Evolutionary conservation across 2,113 vertebrate genomes (phyloP).

Genomic region (Pandion haliaetus): DNA sequence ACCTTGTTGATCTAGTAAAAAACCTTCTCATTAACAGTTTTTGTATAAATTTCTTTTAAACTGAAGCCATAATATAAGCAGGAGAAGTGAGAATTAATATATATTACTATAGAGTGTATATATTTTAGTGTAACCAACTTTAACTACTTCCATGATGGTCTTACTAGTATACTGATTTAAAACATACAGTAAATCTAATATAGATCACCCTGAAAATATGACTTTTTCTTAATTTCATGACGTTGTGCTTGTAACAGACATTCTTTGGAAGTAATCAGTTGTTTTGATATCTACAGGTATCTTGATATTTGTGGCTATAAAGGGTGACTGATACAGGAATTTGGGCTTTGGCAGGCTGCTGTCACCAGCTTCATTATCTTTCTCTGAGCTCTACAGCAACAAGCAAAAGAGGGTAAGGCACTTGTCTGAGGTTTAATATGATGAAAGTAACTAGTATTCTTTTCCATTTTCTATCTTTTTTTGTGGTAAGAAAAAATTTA

Average conservation of each 20-base stretch:
- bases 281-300: conserved; percentile 17
- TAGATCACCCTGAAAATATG: not conserved
- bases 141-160: not conserved
- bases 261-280: not conserved
- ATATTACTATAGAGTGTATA: not conserved
- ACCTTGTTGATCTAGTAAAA: not conserved
- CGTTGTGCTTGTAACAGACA: not conserved
- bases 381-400: conserved; percentile 68
- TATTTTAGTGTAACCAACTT: not conserved
- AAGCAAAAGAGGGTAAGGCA: conserved; percentile 56
- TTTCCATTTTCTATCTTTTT: not conserved
- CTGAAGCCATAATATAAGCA: not conserved
- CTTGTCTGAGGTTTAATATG: not conserved
- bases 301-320: conserved; percentile 69
- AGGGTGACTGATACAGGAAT: conserved; percentile 65
- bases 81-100: not conserved
- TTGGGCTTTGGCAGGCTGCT: conserved; percentile 59
- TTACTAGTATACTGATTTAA: not conserved
- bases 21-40: not conserved
- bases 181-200: not conserved
- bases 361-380: conserved; percentile 51
- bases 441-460: not conserved
- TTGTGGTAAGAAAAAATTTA: not conserved
- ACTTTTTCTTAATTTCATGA: not conserved
- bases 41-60: not conserved